Conservation (phyloP, 2,797 vertebrate genomes). For the Lophotriccus pileatus region DNA sequence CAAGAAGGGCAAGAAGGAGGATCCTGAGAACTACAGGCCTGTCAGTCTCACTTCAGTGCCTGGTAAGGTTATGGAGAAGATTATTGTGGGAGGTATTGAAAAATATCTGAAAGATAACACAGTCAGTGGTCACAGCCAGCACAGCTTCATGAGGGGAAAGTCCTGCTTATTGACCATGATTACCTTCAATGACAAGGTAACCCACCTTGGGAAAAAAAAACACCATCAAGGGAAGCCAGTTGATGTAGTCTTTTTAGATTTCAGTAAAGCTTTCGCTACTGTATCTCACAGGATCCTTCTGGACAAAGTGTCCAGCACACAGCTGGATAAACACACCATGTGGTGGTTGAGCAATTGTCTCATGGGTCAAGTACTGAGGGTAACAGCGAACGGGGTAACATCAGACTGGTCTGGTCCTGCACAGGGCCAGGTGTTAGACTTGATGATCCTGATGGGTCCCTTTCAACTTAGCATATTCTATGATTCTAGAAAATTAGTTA, state of each 20-base stretch:
- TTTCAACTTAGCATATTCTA: neutral
- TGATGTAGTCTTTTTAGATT: neutral
- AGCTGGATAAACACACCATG: no score
- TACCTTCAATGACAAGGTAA: neutral
- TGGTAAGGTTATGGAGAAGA: neutral
- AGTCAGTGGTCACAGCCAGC: neutral
- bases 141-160: neutral
- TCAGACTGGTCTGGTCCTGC: neutral
- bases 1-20: neutral
- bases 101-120: neutral
- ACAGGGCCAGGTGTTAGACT: neutral
- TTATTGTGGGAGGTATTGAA: neutral
- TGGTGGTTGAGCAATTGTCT: no score
- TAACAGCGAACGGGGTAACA: no score
- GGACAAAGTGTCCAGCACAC: no score
- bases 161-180: neutral
- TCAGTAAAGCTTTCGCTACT: neutral
- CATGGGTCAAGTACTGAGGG: no score
- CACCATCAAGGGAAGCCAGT: neutral
- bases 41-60: neutral
- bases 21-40: neutral
- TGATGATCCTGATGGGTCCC: neutral
- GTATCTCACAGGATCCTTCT: no score
- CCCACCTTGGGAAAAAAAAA: no score
- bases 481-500: neutral